A percentile compares a stretch with the other conserved stretches of the same genome.
These are phyloP conservation scores for Torymus auratus DNA, from an alignment of 2,888 invertebrate species.

Conservation along the genomic window DNA sequence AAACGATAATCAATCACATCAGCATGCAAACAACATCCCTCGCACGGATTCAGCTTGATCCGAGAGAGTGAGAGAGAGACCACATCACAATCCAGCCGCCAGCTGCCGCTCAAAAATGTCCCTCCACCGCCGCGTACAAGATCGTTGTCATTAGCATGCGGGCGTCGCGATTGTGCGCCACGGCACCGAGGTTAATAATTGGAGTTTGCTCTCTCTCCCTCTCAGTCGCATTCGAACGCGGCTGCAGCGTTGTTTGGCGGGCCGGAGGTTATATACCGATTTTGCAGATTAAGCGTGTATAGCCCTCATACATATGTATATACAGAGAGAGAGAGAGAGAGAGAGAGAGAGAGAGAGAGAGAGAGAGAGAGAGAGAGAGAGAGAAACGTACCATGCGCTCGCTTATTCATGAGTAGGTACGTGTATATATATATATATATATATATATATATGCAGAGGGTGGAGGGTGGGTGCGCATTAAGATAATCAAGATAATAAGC, in stretches of 20 bases:
- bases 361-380: too few species aligned
- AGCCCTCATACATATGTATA: slow-evolving; percentile 34
- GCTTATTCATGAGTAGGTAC: slow-evolving; percentile 28
- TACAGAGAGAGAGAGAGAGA: background rate
- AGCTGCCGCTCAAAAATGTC: background rate
- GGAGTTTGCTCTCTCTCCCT: slow-evolving; percentile 6
- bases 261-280: slow-evolving; percentile 33
- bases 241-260: background rate
- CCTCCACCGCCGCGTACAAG: background rate
- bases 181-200: slow-evolving; percentile 9
- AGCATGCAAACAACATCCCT: too few species aligned
- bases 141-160: slow-evolving; percentile 11
- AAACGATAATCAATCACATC: too few species aligned
- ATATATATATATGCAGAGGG: too few species aligned
- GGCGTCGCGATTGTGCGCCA: background rate
- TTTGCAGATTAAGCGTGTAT: slow-evolving; percentile 40
- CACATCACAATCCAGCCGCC: too few species aligned
- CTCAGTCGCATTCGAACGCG: background rate
- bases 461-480: slow-evolving; percentile 8
- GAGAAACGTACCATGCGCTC: background rate
- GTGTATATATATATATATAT: too few species aligned
- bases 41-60: too few species aligned
- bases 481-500: slow-evolving; percentile 56
- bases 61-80: too few species aligned
- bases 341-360: too few species aligned